A percentile compares a stretch with the other conserved stretches of the same genome.
Conservation (phyloP, 1,140 invertebrate genomes). For the Lordiphosa clarofinis region DNA sequence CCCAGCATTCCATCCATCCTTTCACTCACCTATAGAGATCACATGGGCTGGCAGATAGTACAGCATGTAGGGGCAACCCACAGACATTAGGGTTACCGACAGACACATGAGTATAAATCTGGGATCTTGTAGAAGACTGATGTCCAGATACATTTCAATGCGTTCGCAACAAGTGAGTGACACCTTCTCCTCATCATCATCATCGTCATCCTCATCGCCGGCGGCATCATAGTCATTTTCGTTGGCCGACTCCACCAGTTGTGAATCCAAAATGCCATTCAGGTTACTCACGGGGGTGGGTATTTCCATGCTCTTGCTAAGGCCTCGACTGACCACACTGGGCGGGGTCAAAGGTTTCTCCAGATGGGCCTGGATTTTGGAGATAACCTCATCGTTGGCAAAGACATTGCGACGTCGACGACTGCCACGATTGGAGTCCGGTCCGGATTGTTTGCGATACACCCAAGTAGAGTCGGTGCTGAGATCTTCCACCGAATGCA, state of each 20-base stretch:
- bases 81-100: conserved; percentile 87
- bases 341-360: conserved; percentile 68
- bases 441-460: conserved; percentile 82
- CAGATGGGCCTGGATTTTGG: conserved; percentile 70
- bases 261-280: conserved; percentile 54
- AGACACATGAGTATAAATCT: conserved; percentile 87
- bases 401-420: conserved; percentile 69
- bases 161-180: conserved; percentile 68
- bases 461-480: conserved; percentile 88
- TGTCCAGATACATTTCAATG: conserved; percentile 83
- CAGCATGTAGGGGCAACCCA: conserved; percentile 87
- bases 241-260: conserved; percentile 40
- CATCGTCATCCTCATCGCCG: conserved; percentile 32
- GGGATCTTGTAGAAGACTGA: conserved; percentile 84
- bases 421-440: conserved; percentile 76
- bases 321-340: conserved; percentile 65
- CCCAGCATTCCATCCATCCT: background rate
- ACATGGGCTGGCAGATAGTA: conserved; percentile 88
- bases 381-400: conserved; percentile 76
- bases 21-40: conserved; percentile 80
- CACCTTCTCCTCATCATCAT: conserved; percentile 46
- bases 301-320: conserved; percentile 79
- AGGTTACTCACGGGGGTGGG: conserved; percentile 78
- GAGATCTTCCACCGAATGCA: conserved; percentile 87
- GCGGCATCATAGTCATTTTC: conserved; percentile 35